Percentiles rank a stretch among this genome's conserved stretches.
Evolutionary conservation across 2,113 vertebrate genomes (phyloP).

Genomic region (Pagrus major): DNA sequence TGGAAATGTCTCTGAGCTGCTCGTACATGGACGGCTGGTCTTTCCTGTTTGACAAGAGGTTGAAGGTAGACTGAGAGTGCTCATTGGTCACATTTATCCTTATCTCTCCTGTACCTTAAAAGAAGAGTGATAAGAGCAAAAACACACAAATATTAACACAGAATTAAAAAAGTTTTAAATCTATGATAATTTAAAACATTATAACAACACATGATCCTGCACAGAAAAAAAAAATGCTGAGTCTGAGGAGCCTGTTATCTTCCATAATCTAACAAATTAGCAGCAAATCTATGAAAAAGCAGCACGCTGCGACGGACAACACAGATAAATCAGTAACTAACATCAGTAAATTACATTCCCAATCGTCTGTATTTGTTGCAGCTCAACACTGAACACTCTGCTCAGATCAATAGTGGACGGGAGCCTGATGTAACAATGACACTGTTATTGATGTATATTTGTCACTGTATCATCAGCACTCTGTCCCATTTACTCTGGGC

Average conservation of each 20-base stretch:
- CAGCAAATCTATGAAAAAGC: background rate
- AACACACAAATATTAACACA: background rate
- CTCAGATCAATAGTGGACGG: conserved; percentile 52
- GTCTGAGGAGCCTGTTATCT: background rate
- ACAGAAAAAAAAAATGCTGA: background rate
- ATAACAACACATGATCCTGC: background rate
- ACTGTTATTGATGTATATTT: conserved; percentile 30
- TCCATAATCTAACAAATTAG: conserved; percentile 7
- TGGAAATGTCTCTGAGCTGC: conserved; percentile 96
- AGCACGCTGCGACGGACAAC: background rate
- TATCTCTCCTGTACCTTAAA: conserved; percentile 90
- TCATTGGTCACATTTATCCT: conserved; percentile 96
- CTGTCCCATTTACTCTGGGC: background rate
- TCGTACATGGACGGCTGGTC: conserved; percentile 96
- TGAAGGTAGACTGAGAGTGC: conserved; percentile 91
- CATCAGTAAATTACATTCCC: conserved; percentile 38
- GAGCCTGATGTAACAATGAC: conserved; percentile 1
- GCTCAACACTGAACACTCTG: conserved; percentile 24
- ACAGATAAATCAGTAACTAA: conserved; percentile 28
- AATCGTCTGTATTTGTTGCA: conserved; percentile 13
- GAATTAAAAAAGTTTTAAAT: background rate
- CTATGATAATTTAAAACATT: background rate
- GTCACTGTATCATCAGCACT: background rate
- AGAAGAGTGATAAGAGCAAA: conserved; percentile 19
- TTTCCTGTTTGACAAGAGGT: conserved; percentile 88